Base-by-base conservation (phyloP, 2,797 vertebrate genomes). In the Carduelis carduelis region DNA sequence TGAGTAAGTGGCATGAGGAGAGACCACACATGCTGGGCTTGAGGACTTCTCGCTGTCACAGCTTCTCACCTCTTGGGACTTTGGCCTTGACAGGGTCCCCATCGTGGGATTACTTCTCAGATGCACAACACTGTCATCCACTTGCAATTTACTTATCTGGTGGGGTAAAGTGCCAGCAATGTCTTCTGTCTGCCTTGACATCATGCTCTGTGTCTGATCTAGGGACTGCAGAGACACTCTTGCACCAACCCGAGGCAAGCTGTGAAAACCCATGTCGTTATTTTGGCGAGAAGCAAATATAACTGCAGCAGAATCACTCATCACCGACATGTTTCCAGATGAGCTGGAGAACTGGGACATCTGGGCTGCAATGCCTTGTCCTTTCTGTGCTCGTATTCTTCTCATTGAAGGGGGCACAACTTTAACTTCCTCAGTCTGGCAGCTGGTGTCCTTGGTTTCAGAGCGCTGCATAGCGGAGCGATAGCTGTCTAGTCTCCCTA, bases 321-420 rank as follows among this genome's bases (percentile, higher is more conserved):
- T 96, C 89, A 97, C 97, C 4, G 99, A 99, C 98, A 99, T 98
- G 92, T 99, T 99, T 91, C 98, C 99, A 28, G 99, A 99, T 49
- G 99, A 99, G 90, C 98, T 97, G 5, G 99, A 99, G 80, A 99
- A 98, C 64, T 99, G 98, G 16, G 98, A 98, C 98, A 99, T 99
- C 97, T 99, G 99, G 86, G 99, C 98, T 4, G 99, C 99, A 30
- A 99, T 99, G 52, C 99, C 99, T 79, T 99, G 99, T 66, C 99
- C 99, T 80, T 98, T 98, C 95, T 99, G 99, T 0, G 99, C 99
- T 39, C 99, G 97, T 95, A 99, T 99, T 93, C 99, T 98, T 83
- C 99, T 98, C 98, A 99, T 97, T 3, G 99, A 99, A 23, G 99
- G 99, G 4, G 99, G 99, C 4, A 99, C 98, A 3, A 99, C 95